Evolutionary conservation across 2,888 invertebrate genomes (phyloP).

Genomic region (Megaustenia siamemsis): DNA sequence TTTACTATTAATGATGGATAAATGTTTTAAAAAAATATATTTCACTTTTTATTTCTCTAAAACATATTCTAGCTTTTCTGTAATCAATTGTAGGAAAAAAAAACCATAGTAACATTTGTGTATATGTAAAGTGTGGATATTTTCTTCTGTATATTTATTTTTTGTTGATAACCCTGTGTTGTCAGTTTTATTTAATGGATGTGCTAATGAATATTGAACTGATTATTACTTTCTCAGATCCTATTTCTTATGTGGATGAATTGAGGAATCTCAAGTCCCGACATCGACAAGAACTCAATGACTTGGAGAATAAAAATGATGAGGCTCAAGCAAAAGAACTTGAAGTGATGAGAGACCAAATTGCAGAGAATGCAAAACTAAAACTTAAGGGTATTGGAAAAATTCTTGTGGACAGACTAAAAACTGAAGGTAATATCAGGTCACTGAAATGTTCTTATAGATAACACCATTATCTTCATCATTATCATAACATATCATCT

Average conservation of each 20-base stretch:
- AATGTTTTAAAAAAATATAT: not conserved
- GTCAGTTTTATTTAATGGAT: not conserved
- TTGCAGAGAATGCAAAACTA: constrained; percentile 64
- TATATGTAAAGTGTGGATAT: not conserved
- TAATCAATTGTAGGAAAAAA: too few relatives aligned
- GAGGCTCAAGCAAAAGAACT: constrained; percentile 71
- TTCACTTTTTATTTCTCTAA: not conserved
- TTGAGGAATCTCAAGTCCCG: constrained; percentile 67
- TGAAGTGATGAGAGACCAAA: constrained; percentile 63
- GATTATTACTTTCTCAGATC: constrained; percentile 64
- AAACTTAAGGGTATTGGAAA: constrained; percentile 63
- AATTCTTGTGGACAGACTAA: constrained; percentile 61
- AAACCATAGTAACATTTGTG: too few relatives aligned
- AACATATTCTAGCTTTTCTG: too few relatives aligned
- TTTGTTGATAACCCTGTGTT: not conserved
- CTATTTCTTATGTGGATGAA: constrained; percentile 67
- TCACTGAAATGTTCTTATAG: not conserved
- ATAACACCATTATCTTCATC: not conserved
- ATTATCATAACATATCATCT: too few relatives aligned
- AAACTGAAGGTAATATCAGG: constrained; percentile 61
- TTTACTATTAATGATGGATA: not conserved
- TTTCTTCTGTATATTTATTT: not conserved
- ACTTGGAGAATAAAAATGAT: constrained; percentile 75
- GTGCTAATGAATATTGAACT: not conserved
- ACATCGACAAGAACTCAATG: constrained; percentile 69